phyloP scores from a whole-genome alignment of 1,140 invertebrate species.

The Drosophila paulistorum region DNA sequence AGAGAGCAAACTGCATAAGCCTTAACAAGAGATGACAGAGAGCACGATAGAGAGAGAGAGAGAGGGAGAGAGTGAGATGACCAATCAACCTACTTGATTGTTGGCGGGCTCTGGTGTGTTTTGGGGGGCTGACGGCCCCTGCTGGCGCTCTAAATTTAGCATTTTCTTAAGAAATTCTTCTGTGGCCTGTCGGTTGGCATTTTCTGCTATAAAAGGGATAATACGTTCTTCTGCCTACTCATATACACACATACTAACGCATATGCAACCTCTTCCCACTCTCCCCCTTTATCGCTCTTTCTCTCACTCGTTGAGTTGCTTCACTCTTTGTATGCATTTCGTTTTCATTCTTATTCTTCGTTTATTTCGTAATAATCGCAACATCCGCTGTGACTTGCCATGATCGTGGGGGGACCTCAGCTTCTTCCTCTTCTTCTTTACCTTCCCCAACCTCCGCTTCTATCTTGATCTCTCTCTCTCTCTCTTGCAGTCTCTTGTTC shows the following conservation, averaged over 20 bases:
- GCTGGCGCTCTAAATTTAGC: constrained; percentile 75
- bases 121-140: constrained; percentile 33
- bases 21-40: not conserved
- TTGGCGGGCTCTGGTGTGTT: constrained; percentile 36
- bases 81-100: constrained; percentile 79
- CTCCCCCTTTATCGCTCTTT: not conserved
- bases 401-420: constrained; percentile 44
- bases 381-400: constrained; percentile 59
- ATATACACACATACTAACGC: not conserved
- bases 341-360: constrained; percentile 73
- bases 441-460: not conserved
- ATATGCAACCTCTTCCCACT: not conserved
- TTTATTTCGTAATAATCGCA: constrained; percentile 80
- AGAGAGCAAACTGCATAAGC: not conserved
- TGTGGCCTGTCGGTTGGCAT: constrained; percentile 65
- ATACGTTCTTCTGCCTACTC: constrained; percentile 54
- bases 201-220: constrained; percentile 79
- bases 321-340: constrained; percentile 48
- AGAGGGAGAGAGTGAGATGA: constrained; percentile 45
- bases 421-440: not conserved
- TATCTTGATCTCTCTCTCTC: not conserved
- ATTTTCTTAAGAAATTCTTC: constrained; percentile 73
- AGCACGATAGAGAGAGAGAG: not conserved
- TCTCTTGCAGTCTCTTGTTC: too few species aligned
- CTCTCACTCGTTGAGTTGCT: not conserved